phyloP scores from a whole-genome alignment of 2,113 vertebrate species.

The Hippocampus comes region DNA sequence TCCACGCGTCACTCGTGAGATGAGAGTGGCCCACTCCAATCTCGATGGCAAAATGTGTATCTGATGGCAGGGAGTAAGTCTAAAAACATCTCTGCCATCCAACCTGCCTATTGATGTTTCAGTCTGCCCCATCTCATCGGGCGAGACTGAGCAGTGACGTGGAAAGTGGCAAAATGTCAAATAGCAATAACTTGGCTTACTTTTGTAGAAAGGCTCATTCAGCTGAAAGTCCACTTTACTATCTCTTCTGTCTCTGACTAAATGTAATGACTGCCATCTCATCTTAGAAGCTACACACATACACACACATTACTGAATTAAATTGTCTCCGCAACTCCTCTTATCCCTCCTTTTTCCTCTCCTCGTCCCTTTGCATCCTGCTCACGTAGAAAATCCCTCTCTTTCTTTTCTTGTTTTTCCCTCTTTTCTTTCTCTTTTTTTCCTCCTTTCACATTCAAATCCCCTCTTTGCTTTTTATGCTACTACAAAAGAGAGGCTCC shows the following conservation, averaged over 20 bases:
- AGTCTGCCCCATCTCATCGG: slow-evolving; percentile 6
- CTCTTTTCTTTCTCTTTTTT: slow-evolving; percentile 46
- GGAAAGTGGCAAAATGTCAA: not conserved
- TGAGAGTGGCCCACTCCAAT: slow-evolving; percentile 23
- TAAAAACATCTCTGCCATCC: slow-evolving; percentile 20
- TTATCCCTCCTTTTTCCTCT: slow-evolving; percentile 23
- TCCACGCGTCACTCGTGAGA: slow-evolving; percentile 41
- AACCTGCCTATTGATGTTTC: slow-evolving; percentile 15
- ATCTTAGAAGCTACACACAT: slow-evolving; percentile 16
- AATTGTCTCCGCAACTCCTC: slow-evolving; percentile 36
- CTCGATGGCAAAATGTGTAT: slow-evolving; percentile 18
- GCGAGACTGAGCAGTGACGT: not conserved
- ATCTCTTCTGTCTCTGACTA: slow-evolving; percentile 26
- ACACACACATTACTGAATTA: slow-evolving; percentile 29
- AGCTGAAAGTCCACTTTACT: slow-evolving; percentile 8
- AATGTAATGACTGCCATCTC: slow-evolving; percentile 40
- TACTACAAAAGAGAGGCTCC: slow-evolving; percentile 61
- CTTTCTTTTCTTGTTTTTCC: slow-evolving; percentile 39
- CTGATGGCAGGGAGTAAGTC: slow-evolving; percentile 32
- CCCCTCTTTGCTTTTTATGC: slow-evolving; percentile 47
- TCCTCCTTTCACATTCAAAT: slow-evolving; percentile 68
- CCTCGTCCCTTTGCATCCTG: slow-evolving; percentile 42
- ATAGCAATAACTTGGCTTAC: not conserved
- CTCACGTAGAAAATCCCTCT: slow-evolving; percentile 47
- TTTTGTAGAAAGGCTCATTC: slow-evolving; percentile 18